These are phyloP conservation scores for Polyommatus iphigenia DNA, from an alignment of 2,888 invertebrate genomes.

Conservation along the genomic window DNA sequence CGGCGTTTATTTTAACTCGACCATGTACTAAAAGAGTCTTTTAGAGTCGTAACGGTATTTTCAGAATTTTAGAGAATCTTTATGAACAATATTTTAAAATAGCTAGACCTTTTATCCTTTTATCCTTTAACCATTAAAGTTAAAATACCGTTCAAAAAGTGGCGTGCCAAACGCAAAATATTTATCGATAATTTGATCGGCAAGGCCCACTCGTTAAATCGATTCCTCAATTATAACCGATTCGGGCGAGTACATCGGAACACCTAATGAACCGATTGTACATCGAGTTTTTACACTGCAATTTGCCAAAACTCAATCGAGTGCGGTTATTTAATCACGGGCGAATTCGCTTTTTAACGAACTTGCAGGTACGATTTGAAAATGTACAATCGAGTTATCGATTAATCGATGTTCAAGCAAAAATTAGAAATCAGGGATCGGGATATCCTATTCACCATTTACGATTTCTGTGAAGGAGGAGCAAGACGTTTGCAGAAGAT, in stretches of 20 bases:
- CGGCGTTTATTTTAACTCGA: no score
- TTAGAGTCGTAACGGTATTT: no score
- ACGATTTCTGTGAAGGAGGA: no score
- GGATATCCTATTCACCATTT: background rate
- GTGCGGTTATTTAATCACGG: conserved; percentile 52
- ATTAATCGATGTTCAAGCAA: background rate
- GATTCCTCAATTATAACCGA: conserved; percentile 55
- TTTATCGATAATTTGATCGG: conserved; percentile 8
- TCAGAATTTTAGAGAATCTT: no score
- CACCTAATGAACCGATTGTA: conserved; percentile 47
- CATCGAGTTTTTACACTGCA: conserved; percentile 45
- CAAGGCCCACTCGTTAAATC: conserved; percentile 35
- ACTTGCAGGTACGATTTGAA: conserved; percentile 32
- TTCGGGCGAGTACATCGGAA: conserved; percentile 45
- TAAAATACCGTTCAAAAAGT: background rate
- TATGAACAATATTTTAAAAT: no score
- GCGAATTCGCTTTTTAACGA: conserved; percentile 27
- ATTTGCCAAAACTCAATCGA: conserved; percentile 46
- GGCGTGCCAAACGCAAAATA: background rate
- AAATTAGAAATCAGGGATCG: background rate
- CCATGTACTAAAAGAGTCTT: no score
- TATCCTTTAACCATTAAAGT: background rate
- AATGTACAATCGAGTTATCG: conserved; percentile 7
- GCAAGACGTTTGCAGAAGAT: no score
- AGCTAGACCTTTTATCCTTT: no score